Evolutionary conservation across 2,113 vertebrate genomes (phyloP).

Genomic region (Erythrocercus mccallii): DNA sequence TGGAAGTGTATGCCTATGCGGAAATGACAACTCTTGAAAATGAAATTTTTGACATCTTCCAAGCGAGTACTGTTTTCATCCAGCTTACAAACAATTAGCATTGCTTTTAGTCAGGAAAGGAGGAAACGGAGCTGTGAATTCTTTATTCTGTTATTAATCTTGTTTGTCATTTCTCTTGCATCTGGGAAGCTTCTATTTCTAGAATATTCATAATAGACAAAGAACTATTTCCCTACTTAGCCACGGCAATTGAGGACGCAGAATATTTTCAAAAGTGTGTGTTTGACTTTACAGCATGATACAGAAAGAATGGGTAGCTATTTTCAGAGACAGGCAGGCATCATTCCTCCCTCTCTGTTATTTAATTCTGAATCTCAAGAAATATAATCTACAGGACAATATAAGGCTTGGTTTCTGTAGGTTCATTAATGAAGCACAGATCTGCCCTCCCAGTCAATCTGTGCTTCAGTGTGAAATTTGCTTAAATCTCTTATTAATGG

Average conservation of each 20-base stretch:
- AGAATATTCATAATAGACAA: not conserved
- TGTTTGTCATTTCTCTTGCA: not conserved
- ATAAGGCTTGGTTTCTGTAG: not conserved
- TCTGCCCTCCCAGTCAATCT: not conserved
- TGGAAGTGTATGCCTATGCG: not conserved
- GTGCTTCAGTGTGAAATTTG: not conserved
- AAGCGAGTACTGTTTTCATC: not conserved
- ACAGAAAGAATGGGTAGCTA: constrained; percentile 42
- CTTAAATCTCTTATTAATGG: constrained; percentile 10
- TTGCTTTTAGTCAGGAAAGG: not conserved
- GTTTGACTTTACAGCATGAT: constrained; percentile 17
- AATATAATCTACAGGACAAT: not conserved
- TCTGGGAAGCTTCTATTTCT: not conserved
- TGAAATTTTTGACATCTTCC: not conserved
- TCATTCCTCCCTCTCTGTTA: not conserved
- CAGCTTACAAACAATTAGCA: not conserved
- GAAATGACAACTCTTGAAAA: not conserved
- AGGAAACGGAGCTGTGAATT: not conserved
- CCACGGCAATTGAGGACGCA: not conserved
- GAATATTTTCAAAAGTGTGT: not conserved
- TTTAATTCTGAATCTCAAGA: constrained; percentile 25
- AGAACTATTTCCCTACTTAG: not conserved
- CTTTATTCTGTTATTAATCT: not conserved
- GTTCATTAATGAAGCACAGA: constrained; percentile 14
- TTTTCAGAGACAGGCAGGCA: constrained; percentile 30